Evolutionary conservation across 2,113 vertebrate species (phyloP), one percentile per base, ranked within the genome.

Genomic region (Centrocercus urophasianus): DNA sequence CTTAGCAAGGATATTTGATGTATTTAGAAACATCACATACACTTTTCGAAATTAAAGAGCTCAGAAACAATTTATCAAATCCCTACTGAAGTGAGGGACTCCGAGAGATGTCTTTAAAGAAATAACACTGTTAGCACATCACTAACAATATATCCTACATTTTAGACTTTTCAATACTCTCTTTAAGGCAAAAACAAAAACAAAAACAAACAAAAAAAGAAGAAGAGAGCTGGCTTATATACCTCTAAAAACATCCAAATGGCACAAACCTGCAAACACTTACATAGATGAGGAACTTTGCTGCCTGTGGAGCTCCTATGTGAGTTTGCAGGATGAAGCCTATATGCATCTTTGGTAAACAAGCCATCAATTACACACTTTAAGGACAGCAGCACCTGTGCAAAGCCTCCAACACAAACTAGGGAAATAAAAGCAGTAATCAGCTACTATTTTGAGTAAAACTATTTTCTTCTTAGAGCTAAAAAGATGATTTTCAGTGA

Each of bases 291-390:
- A 97, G 73, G 85, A 96, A 96, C 95, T 96, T 94, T 30, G 75
- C 91, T 93, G 94, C 95, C 96, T 94, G 89, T 80, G 94, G 96
- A 96, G 93, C 67, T 88, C 89, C 90, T 93, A 57, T 67, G 71
- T 83, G 94, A 94, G 91, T 95, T 97, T 96, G 66, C 82, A 95
- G 93, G 95, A 95, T 96, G 93, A 95, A 95, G 86, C 66, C 66
- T 90, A 95, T 94, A 91, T 91, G 92, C 93, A 84, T 97, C 97
- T 96, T 96, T 92, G 95, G 94, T 96, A 96, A 97, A 97, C 94
- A 96, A 96, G 91, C 94, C 95, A 91, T 96, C 97, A 96, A 97
- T 97, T 97, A 97, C 88, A 94, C 94, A 96, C 96, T 97, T 97
- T 96, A 96, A 90, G 92, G 88, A 94, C 10, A 36, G 86, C 94